A percentile compares a stretch with the other conserved stretches of the same genome.
These are phyloP conservation scores for Lordiphosa fenestrarum DNA, from an alignment of 2,888 invertebrate species.

Conservation along the genomic window DNA sequence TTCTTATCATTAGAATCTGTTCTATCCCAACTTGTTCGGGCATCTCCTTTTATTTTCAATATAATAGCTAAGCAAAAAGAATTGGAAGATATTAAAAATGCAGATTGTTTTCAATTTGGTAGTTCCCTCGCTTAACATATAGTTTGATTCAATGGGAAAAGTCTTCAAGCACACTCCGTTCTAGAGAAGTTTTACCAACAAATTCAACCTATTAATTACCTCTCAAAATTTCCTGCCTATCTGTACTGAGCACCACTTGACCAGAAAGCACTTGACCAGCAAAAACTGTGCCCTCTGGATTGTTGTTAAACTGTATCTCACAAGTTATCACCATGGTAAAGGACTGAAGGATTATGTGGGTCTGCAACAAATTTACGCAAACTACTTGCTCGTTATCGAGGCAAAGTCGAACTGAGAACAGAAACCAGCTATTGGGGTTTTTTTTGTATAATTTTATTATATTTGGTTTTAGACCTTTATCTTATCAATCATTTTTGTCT, in stretches of 20 bases:
- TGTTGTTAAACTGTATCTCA: conserved; percentile 74
- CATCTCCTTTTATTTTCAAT: conserved; percentile 49
- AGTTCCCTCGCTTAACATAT: too few species aligned
- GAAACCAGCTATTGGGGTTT: conserved; percentile 15
- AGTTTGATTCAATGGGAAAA: too few species aligned
- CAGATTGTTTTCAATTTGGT: too few species aligned
- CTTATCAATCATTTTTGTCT: not conserved
- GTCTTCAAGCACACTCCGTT: too few species aligned
- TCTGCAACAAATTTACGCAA: not conserved
- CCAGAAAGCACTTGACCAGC: conserved; percentile 75
- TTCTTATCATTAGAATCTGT: conserved; percentile 4
- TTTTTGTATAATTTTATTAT: conserved; percentile 2
- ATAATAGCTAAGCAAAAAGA: conserved; percentile 34
- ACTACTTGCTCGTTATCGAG: conserved; percentile 17
- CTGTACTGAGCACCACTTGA: conserved; percentile 53
- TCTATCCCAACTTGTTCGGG: conserved; percentile 45
- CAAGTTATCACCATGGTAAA: conserved; percentile 59
- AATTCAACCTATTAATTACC: conserved; percentile 31
- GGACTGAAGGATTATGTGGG: conserved; percentile 3
- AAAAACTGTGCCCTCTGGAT: conserved; percentile 70
- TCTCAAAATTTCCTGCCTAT: conserved; percentile 55
- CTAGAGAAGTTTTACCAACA: too few species aligned
- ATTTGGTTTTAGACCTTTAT: conserved; percentile 3
- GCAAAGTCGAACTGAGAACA: conserved; percentile 22
- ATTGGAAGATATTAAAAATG: too few species aligned